Evolutionary conservation across 2,888 invertebrate species (phyloP).

Genomic region (Oscheius onirici): DNA sequence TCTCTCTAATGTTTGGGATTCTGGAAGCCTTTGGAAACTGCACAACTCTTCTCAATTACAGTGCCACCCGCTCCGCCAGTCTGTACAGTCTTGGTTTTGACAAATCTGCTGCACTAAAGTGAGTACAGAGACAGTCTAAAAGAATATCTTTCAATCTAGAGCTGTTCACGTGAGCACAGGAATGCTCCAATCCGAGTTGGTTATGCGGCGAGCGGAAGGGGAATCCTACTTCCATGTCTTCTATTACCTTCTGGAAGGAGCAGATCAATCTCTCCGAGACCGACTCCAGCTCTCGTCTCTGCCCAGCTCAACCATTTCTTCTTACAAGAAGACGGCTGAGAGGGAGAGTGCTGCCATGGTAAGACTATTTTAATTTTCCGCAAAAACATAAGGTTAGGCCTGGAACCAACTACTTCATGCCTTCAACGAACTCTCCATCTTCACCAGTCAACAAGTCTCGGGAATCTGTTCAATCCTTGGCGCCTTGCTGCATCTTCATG

Average conservation of each 20-base stretch:
- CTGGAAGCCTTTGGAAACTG: constrained; percentile 90
- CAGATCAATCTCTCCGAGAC: constrained; percentile 39
- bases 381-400: constrained; percentile 74
- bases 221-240: constrained; percentile 81
- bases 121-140: neutral
- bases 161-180: constrained; percentile 74
- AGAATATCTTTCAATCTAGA: constrained; percentile 37
- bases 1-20: constrained; percentile 84
- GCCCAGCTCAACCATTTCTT: constrained; percentile 83
- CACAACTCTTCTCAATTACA: constrained; percentile 85
- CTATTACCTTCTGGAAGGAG: constrained; percentile 82
- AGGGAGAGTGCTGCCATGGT: constrained; percentile 44
- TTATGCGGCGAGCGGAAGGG: constrained; percentile 79
- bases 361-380: neutral
- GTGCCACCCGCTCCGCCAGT: constrained; percentile 89
- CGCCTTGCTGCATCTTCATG: constrained; percentile 86
- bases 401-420: constrained; percentile 84
- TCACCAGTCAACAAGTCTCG: constrained; percentile 83
- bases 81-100: constrained; percentile 94
- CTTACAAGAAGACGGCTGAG: constrained; percentile 78
- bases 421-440: constrained; percentile 79
- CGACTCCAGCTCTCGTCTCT: constrained; percentile 83
- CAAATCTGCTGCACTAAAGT: constrained; percentile 77
- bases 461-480: constrained; percentile 88
- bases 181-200: constrained; percentile 83